Conservation (phyloP, 2,888 invertebrate genomes). For the Phasia obesa region DNA sequence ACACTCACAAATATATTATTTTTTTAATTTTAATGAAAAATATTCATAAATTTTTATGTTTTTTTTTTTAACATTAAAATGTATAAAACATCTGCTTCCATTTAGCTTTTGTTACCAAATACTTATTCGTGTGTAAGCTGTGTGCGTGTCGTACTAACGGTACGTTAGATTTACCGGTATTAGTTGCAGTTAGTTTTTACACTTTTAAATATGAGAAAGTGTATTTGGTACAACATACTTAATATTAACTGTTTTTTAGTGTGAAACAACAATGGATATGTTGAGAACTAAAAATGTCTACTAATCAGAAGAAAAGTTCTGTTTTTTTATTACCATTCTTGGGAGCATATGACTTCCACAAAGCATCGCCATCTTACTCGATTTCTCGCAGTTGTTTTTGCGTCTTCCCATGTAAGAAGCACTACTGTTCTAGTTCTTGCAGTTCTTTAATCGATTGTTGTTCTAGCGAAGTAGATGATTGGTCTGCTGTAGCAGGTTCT, state of each 20-base stretch:
- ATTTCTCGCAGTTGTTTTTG: too few relatives aligned
- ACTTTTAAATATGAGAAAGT: constrained; percentile 29
- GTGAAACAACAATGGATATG: constrained; percentile 8
- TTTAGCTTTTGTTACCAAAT: constrained; percentile 37
- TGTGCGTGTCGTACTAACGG: constrained; percentile 8
- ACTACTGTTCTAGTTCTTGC: too few relatives aligned
- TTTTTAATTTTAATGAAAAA: constrained; percentile 57
- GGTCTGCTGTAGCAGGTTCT: too few relatives aligned
- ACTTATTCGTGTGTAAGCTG: constrained; percentile 2
- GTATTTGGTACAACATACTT: constrained; percentile 18
- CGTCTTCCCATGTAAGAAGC: too few relatives aligned
- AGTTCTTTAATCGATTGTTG: too few relatives aligned
- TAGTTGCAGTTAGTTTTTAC: constrained; percentile 34
- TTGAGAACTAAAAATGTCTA: neutral
- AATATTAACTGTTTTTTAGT: constrained; percentile 20
- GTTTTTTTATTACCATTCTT: too few relatives aligned
- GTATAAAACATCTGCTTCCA: constrained; percentile 61
- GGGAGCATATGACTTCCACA: too few relatives aligned
- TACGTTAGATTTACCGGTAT: constrained; percentile 25
- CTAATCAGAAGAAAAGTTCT: too few relatives aligned
- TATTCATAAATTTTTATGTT: constrained; percentile 49
- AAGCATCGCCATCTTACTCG: too few relatives aligned
- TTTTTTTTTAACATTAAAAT: constrained; percentile 52
- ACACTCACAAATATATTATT: constrained; percentile 10
- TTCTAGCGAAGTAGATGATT: too few relatives aligned